Percentiles rank a stretch among this genome's conserved stretches.
phyloP scores from a whole-genome alignment of 2,888 invertebrate species.

The Nemurella pictetii region DNA sequence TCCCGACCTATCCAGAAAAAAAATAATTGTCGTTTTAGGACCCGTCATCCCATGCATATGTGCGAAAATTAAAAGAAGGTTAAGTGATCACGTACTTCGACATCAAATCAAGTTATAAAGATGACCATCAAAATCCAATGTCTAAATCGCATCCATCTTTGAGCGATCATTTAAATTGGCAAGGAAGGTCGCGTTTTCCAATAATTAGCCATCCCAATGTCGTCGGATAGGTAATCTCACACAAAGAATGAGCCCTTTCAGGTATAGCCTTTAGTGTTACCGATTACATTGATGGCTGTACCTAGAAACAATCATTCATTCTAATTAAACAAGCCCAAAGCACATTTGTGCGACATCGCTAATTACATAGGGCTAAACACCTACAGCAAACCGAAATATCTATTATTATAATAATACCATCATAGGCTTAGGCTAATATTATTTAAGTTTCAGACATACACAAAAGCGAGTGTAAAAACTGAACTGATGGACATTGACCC shows the following conservation, averaged over 20 bases:
- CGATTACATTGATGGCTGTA: background rate
- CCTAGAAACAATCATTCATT: background rate
- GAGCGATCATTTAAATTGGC: background rate
- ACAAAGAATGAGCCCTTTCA: background rate
- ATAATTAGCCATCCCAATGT: background rate
- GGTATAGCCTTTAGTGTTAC: background rate
- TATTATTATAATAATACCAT: constrained; percentile 10
- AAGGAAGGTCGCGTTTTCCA: background rate
- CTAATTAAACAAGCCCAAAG: background rate
- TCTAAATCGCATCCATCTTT: background rate
- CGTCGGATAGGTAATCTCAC: background rate
- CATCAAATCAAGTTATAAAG: background rate
- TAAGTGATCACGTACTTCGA: background rate
- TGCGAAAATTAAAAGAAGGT: background rate
- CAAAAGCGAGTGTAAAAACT: constrained; percentile 17
- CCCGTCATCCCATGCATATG: background rate
- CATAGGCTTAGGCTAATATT: background rate
- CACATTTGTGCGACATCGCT: background rate
- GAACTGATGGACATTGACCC: constrained; percentile 38
- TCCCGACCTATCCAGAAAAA: background rate
- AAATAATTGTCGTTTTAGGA: background rate
- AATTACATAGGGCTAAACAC: background rate
- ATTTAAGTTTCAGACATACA: constrained; percentile 6
- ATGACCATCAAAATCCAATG: background rate
- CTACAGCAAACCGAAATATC: background rate